Evolutionary conservation across 2,113 vertebrate species (phyloP).

Genomic region (Bombycilla garrulus): DNA sequence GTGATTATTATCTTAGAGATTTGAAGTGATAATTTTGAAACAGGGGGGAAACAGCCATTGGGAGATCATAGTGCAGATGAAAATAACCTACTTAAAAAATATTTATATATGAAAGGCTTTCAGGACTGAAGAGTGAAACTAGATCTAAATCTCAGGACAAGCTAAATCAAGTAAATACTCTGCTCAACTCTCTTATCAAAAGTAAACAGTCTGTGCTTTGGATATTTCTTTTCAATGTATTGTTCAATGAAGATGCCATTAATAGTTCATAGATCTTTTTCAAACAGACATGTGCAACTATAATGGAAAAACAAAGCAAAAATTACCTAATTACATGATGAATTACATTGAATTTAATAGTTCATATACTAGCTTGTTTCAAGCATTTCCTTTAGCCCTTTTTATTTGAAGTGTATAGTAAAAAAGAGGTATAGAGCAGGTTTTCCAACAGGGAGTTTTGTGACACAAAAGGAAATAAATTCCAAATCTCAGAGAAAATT

Average conservation of each 20-base stretch:
- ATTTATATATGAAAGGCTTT: not conserved
- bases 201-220: not conserved
- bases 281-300: not conserved
- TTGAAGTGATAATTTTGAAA: not conserved
- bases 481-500: not conserved
- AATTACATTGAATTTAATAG: not conserved
- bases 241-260: not conserved
- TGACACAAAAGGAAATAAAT: not conserved
- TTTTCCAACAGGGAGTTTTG: not conserved
- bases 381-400: not conserved
- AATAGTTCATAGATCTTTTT: not conserved
- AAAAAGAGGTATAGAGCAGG: not conserved
- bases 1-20: not conserved
- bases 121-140: not conserved
- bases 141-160: not conserved
- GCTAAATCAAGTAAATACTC: not conserved
- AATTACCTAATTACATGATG: not conserved
- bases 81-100: not conserved
- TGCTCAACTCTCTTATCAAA: not conserved
- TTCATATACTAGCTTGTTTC: not conserved
- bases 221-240: not conserved
- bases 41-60: not conserved
- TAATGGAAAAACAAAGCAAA: not conserved
- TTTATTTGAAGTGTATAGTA: not conserved
- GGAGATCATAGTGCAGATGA: not conserved